These are phyloP conservation scores for Channa striata DNA, from an alignment of 2,797 vertebrate species.

Conservation along the genomic window DNA sequence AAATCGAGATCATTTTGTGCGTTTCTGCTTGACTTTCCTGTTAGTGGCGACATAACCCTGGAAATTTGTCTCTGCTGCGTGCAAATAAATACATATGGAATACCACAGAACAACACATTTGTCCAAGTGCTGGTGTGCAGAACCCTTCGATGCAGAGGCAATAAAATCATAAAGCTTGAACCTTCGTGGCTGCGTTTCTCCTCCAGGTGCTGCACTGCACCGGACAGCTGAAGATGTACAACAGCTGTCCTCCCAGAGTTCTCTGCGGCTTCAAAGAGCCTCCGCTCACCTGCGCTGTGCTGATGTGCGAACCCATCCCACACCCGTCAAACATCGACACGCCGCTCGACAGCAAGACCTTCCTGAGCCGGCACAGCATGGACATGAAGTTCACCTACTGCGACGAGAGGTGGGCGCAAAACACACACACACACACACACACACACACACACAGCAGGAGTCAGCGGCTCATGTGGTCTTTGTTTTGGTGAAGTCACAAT, in stretches of 20 bases:
- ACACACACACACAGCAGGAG: no score
- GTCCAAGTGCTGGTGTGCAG: not conserved
- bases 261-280: slow-evolving; percentile 93
- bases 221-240: slow-evolving; percentile 93
- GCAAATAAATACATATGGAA: not conserved
- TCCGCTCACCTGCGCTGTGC: slow-evolving; percentile 92
- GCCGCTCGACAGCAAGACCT: slow-evolving; percentile 96
- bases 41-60: not conserved
- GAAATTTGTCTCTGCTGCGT: not conserved
- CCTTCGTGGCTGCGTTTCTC: not conserved
- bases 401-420: slow-evolving; percentile 89
- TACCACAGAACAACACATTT: not conserved
- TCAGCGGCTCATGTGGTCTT: no score
- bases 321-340: slow-evolving; percentile 97
- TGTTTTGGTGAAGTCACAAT: no score
- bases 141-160: no score
- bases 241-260: slow-evolving; percentile 83
- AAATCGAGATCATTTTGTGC: not conserved
- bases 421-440: no score
- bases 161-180: not conserved
- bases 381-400: slow-evolving; percentile 99
- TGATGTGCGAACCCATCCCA: slow-evolving; percentile 96
- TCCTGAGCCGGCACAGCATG: slow-evolving; percentile 98
- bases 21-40: not conserved
- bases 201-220: slow-evolving; percentile 95